Evolutionary conservation across 2,888 invertebrate genomes (phyloP).

Genomic region (Limnephilus rhombicus): DNA sequence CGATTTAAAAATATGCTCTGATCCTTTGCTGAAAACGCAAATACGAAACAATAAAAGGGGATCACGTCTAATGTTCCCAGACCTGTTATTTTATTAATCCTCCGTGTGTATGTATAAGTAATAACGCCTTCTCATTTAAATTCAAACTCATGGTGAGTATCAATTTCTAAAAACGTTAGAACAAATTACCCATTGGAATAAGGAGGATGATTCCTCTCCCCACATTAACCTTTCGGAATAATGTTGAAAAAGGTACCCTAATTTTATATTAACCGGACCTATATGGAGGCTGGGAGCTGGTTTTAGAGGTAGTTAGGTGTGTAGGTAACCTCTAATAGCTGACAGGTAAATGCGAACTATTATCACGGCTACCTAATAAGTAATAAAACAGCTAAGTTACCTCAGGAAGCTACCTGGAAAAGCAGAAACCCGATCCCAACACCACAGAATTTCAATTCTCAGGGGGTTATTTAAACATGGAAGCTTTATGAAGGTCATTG

Average conservation of each 20-base stretch:
- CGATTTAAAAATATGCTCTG: background rate
- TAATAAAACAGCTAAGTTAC: slow-evolving; percentile 8
- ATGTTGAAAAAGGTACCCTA: background rate
- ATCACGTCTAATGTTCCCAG: background rate
- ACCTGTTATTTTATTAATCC: background rate
- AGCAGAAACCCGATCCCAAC: background rate
- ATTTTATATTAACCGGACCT: background rate
- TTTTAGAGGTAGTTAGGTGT: background rate
- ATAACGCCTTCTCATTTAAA: background rate
- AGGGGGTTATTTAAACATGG: slow-evolving; percentile 16
- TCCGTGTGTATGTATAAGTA: background rate
- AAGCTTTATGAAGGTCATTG: background rate
- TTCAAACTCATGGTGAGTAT: background rate
- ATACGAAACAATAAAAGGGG: background rate
- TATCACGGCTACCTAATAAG: slow-evolving; percentile 11
- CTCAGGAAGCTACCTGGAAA: slow-evolving; percentile 2
- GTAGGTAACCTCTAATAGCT: background rate
- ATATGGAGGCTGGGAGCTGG: background rate
- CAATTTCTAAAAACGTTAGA: background rate
- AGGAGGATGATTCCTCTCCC: background rate
- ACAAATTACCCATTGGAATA: background rate
- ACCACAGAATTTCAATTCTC: slow-evolving; percentile 18
- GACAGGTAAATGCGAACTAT: slow-evolving; percentile 4
- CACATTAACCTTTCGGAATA: background rate
- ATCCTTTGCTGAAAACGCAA: background rate